A percentile compares a stretch with the other conserved stretches of the same genome.
These are phyloP conservation scores for Onthophagus taurus DNA, from an alignment of 1,140 invertebrate species.

Conservation along the genomic window DNA sequence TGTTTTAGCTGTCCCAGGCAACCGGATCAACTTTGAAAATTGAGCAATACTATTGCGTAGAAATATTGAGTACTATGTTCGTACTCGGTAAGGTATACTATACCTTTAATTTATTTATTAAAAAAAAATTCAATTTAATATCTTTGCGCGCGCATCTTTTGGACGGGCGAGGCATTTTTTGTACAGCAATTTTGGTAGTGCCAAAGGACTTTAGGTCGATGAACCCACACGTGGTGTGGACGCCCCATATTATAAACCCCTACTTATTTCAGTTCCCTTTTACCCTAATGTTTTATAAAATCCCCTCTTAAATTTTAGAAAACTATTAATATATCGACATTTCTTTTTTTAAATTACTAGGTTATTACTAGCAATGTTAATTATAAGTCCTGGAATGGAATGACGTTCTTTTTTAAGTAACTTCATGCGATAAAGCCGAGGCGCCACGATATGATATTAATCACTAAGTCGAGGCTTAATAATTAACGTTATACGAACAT, in stretches of 20 bases:
- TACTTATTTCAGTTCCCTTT: no score
- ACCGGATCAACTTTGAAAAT: conserved; percentile 15
- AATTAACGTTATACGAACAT: no score
- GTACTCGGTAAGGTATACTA: not conserved
- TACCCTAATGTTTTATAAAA: no score
- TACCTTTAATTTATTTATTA: not conserved
- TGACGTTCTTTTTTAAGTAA: no score
- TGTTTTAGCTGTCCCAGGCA: conserved; percentile 24
- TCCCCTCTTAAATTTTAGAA: no score
- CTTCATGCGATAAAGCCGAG: no score
- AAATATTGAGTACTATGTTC: not conserved
- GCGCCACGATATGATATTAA: no score
- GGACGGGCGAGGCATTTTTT: conserved; percentile 9
- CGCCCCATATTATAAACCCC: conserved; percentile 20
- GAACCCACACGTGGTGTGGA: conserved; percentile 16
- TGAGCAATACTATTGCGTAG: not conserved
- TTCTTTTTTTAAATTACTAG: no score
- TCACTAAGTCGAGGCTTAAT: no score
- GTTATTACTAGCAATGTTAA: no score
- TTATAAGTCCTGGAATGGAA: no score
- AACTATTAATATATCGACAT: no score
- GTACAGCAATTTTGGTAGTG: conserved; percentile 5
- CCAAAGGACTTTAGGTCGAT: conserved; percentile 10
- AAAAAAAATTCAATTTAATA: not conserved
- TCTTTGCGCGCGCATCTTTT: conserved; percentile 4